These are phyloP conservation scores for Apotomis capreana DNA, from an alignment of 2,888 invertebrate genomes.

Conservation along the genomic window DNA sequence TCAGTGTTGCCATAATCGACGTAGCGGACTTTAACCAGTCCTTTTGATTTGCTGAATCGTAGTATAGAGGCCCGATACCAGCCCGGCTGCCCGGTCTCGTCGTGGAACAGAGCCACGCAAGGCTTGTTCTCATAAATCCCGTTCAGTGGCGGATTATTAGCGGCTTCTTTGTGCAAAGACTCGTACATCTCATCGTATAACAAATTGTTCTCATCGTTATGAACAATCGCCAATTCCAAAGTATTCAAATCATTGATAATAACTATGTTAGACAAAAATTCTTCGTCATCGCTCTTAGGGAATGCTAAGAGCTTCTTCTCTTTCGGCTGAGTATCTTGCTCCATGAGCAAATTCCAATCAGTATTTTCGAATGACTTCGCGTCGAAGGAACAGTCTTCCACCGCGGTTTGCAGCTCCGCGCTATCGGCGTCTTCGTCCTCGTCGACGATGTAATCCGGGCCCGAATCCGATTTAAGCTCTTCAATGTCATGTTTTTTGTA, in stretches of 20 bases:
- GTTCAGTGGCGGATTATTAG: slow-evolving; percentile 68
- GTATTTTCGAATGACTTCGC: slow-evolving; percentile 52
- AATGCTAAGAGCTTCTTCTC: slow-evolving; percentile 55
- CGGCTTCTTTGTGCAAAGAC: slow-evolving; percentile 76
- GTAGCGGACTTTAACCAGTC: slow-evolving; percentile 85
- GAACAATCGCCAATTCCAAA: slow-evolving; percentile 67
- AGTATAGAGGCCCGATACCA: slow-evolving; percentile 90
- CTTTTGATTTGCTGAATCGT: slow-evolving; percentile 70
- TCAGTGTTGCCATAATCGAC: slow-evolving; percentile 90
- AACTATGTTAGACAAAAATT: slow-evolving; percentile 66
- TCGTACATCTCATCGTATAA: slow-evolving; percentile 76
- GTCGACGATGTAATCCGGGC: slow-evolving; percentile 68
- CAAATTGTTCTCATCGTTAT: slow-evolving; percentile 66
- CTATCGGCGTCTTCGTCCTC: slow-evolving; percentile 57
- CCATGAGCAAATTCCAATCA: slow-evolving; percentile 67
- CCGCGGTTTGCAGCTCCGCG: slow-evolving; percentile 46
- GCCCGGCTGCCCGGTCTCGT: slow-evolving; percentile 73
- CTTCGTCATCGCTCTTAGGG: slow-evolving; percentile 51
- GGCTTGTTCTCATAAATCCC: slow-evolving; percentile 78
- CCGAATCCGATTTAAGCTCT: slow-evolving; percentile 56
- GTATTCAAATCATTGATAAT: slow-evolving; percentile 61
- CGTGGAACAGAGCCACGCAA: slow-evolving; percentile 85
- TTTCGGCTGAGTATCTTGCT: slow-evolving; percentile 54
- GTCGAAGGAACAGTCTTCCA: slow-evolving; percentile 54
- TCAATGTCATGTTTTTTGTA: slow-evolving; percentile 38